Conservation (phyloP, 2,888 invertebrate species). For the Sarcophaga caerulescens region DNA sequence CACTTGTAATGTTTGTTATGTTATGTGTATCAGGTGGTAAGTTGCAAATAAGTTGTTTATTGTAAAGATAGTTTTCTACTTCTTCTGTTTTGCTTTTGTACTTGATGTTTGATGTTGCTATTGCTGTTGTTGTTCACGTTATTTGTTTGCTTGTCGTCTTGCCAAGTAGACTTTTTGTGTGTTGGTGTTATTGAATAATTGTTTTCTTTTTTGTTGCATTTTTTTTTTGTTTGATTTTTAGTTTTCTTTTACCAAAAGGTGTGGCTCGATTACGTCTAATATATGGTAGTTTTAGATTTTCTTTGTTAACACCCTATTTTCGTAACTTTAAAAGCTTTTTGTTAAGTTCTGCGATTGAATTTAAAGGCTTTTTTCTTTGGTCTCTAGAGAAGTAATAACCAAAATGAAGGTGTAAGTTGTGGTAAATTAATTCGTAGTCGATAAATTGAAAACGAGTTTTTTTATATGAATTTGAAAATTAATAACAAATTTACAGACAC, state of each 20-base stretch:
- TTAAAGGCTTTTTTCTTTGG: neutral
- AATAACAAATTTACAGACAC: too few relatives aligned
- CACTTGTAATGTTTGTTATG: constrained; percentile 36
- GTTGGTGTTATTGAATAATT: constrained; percentile 1
- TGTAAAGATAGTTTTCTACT: constrained; percentile 17
- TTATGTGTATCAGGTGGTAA: constrained; percentile 59
- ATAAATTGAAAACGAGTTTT: constrained; percentile 28
- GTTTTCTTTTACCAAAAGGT: constrained; percentile 30
- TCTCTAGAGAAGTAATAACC: neutral
- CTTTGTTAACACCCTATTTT: constrained; percentile 55
- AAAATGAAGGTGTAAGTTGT: constrained; percentile 50
- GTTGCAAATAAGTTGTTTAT: constrained; percentile 64
- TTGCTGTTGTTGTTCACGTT: constrained; percentile 9
- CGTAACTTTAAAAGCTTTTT: constrained; percentile 33
- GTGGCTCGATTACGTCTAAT: constrained; percentile 58
- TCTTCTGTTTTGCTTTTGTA: neutral
- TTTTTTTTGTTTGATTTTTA: neutral
- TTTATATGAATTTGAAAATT: too few relatives aligned
- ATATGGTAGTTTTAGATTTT: constrained; percentile 36
- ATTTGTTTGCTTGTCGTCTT: constrained; percentile 18
- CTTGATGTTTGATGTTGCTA: neutral
- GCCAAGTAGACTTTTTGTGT: neutral
- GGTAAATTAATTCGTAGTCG: constrained; percentile 42
- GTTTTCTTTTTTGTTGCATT: constrained; percentile 13
- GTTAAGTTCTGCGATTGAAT: neutral